Base-by-base conservation (phyloP, 2,113 vertebrate species). In the Colistium nudipinnis region DNA sequence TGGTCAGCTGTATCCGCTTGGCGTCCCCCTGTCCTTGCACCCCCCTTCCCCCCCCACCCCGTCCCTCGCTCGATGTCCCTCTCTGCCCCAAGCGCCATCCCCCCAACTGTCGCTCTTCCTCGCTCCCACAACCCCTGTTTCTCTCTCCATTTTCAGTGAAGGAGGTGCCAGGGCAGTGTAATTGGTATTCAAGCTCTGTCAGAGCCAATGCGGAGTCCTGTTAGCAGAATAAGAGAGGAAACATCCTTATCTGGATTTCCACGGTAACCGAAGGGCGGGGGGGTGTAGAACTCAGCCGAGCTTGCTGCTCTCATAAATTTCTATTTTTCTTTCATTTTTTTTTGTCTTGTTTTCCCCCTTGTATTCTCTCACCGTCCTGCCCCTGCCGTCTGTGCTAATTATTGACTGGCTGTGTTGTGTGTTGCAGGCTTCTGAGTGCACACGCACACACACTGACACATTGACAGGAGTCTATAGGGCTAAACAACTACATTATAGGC, bases 221-320 rank as follows among this genome's bases (percentile, higher is more conserved):
- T 87, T 89, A 87, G 78, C 70, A 83, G 78, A 85, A 86, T 73
- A 78, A 85, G 78, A 88, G 84, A 76, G 64, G 83, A 88, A 89
- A 90, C 87, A 88, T 83, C 69, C 89, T 89, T 88, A 88, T 90
- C 85, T 88, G 86, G 85, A 88, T 91, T 89, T 91, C 73, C 75
- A 74, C 81, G 60, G 68, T 80, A 89, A 88, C 83, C 73, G 35
- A 39, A 44, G 78, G 71, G 36, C 36, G 66, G 47, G 45, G 11
- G 44, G 3, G 10, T 5, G 20, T 44, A 41, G 24, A 16, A n/a
- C 22, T 70, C 43, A 48, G 66, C 45, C 60, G 57, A 35, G 38
- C 63, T 78, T 30, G 62, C 62, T 59, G 53, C 56, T 83, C 72
- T 68, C 71, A 62, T 76, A 69, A 52, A 75, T 71, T 85, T 65